Conservation (phyloP, 2,888 invertebrate species). For the Fragum whitleyi region DNA sequence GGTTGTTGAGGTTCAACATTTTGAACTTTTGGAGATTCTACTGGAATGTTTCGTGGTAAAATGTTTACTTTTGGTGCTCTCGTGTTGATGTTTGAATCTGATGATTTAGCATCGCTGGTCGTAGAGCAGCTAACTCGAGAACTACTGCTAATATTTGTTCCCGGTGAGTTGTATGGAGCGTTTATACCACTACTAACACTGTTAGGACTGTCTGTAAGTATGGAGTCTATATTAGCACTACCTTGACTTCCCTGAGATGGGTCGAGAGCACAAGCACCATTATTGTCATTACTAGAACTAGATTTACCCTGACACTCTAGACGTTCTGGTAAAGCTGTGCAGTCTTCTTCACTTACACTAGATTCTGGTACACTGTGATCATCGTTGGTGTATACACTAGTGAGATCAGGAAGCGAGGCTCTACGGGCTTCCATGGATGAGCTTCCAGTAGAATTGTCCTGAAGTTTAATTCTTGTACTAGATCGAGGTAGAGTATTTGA, state of each 20-base stretch:
- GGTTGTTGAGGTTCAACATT: constrained; percentile 41
- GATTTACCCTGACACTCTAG: constrained; percentile 77
- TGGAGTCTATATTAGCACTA: constrained; percentile 74
- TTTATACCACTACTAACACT: constrained; percentile 79
- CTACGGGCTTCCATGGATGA: constrained; percentile 70
- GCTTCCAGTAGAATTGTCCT: constrained; percentile 71
- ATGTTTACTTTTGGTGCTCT: constrained; percentile 64
- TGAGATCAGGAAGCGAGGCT: constrained; percentile 71
- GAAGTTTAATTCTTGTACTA: constrained; percentile 70
- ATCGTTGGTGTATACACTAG: constrained; percentile 62
- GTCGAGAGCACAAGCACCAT: constrained; percentile 35
- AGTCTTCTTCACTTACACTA: constrained; percentile 61
- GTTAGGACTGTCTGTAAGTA: constrained; percentile 79
- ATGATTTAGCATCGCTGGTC: constrained; percentile 69
- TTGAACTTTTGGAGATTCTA: constrained; percentile 60
- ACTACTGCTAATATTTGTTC: constrained; percentile 63
- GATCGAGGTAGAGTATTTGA: constrained; percentile 75
- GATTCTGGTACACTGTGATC: constrained; percentile 69
- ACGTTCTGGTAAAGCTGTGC: constrained; percentile 68
- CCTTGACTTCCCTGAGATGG: constrained; percentile 38
- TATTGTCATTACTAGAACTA: constrained; percentile 73
- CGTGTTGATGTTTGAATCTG: constrained; percentile 66
- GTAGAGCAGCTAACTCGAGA: constrained; percentile 65
- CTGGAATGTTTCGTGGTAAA: constrained; percentile 53
- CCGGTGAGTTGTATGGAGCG: constrained; percentile 78